phyloP scores from a whole-genome alignment of 2,113 vertebrate genomes.

The Etheostoma spectabile region DNA sequence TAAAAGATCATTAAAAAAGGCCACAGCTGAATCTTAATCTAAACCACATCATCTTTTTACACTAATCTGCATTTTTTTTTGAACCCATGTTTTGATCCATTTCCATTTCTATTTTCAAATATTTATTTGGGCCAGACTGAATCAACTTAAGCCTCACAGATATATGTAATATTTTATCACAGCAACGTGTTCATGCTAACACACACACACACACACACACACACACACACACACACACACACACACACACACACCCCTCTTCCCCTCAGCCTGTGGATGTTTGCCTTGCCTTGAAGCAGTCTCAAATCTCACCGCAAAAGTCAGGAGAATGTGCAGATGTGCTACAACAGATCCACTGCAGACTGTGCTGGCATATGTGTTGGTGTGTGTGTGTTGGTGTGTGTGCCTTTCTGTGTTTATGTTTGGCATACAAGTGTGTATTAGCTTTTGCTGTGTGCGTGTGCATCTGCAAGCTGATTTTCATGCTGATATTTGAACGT shows the following conservation, averaged over 20 bases:
- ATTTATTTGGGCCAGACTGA: conserved; percentile 4
- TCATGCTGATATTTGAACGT: conserved; percentile 46
- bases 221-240: conserved; percentile 15
- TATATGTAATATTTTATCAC: background rate
- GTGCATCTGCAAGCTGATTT: conserved; percentile 30
- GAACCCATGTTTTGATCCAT: conserved; percentile 15
- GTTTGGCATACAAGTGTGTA: conserved; percentile 34
- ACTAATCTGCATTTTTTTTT: background rate
- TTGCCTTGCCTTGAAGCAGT: conserved; percentile 42
- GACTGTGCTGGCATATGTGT: conserved; percentile 36
- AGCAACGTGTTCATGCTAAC: conserved; percentile 7
- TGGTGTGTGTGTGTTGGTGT: background rate
- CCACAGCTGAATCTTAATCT: background rate
- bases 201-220: too few relatives aligned
- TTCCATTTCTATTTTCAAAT: background rate
- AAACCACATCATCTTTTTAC: conserved; percentile 1
- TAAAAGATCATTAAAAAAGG: background rate
- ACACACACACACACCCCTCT: conserved; percentile 12
- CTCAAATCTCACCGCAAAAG: conserved; percentile 42
- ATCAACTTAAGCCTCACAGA: background rate
- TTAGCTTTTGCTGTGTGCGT: conserved; percentile 27
- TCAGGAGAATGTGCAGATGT: conserved; percentile 66
- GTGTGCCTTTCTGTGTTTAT: conserved; percentile 1
- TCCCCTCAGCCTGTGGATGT: conserved; percentile 53
- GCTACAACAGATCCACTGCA: conserved; percentile 48